Evolutionary conservation across 2,113 vertebrate genomes (phyloP).

Genomic region (Passer montanus): DNA sequence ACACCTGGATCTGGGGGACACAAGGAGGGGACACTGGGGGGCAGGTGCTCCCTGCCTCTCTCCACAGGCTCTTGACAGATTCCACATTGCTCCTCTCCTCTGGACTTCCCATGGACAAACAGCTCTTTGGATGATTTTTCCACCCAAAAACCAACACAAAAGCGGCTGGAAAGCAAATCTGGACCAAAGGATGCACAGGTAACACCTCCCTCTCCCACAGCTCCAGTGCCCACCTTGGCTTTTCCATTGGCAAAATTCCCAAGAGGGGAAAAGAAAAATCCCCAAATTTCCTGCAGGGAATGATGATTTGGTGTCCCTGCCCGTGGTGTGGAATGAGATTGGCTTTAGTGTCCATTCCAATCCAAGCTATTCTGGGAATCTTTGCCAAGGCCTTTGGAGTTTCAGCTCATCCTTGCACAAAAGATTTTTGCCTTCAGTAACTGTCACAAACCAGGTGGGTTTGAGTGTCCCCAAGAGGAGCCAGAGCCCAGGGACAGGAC

Average conservation of each 20-base stretch:
- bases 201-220: neutral
- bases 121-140: neutral
- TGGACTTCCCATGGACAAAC: rapidly evolving
- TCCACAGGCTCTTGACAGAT: neutral
- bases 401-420: neutral
- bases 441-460: neutral
- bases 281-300: neutral
- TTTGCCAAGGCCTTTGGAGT: neutral
- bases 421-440: neutral
- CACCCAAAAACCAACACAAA: rapidly evolving
- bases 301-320: neutral
- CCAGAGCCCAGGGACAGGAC: neutral
- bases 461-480: neutral
- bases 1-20: neutral
- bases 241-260: neutral
- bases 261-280: neutral
- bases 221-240: neutral
- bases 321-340: rapidly evolving
- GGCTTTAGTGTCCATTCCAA: neutral
- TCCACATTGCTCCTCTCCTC: neutral
- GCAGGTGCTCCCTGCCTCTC: rapidly evolving
- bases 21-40: neutral
- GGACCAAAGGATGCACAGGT: neutral
- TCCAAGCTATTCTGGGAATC: neutral
- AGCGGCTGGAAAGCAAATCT: neutral